Conservation (phyloP, 2,797 vertebrate genomes). For the Myiothlypis chrysogaster region DNA sequence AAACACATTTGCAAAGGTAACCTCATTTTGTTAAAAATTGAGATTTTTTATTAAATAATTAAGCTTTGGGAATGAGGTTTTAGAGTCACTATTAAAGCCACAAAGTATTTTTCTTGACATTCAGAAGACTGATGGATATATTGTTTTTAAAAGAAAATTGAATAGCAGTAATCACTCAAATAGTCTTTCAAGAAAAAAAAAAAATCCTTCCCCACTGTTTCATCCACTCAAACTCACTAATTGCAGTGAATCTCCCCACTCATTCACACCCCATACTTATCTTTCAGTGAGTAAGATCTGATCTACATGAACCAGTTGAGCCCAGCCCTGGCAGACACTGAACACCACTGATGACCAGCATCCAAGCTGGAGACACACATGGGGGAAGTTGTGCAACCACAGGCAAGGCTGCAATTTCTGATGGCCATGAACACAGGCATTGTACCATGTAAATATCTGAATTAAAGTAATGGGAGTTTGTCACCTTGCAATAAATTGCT, state of each 20-base stretch:
- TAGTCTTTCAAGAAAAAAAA: neutral
- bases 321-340: neutral
- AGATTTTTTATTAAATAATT: neutral
- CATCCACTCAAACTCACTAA: neutral
- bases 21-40: neutral
- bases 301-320: neutral
- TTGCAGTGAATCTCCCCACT: neutral
- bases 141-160: neutral
- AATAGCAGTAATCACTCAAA: neutral
- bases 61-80: neutral
- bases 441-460: neutral
- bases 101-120: neutral
- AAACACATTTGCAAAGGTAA: neutral
- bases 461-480: neutral
- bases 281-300: neutral
- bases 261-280: neutral
- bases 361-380: rapidly evolving
- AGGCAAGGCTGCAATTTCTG: neutral
- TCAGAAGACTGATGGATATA: neutral
- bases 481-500: neutral
- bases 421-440: too few relatives aligned
- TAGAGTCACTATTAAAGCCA: neutral
- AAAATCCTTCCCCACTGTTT: neutral
- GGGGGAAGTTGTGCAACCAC: neutral
- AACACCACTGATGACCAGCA: neutral